Base-by-base conservation (phyloP, 2,888 invertebrate genomes). In the Ypsolopha sequella region DNA sequence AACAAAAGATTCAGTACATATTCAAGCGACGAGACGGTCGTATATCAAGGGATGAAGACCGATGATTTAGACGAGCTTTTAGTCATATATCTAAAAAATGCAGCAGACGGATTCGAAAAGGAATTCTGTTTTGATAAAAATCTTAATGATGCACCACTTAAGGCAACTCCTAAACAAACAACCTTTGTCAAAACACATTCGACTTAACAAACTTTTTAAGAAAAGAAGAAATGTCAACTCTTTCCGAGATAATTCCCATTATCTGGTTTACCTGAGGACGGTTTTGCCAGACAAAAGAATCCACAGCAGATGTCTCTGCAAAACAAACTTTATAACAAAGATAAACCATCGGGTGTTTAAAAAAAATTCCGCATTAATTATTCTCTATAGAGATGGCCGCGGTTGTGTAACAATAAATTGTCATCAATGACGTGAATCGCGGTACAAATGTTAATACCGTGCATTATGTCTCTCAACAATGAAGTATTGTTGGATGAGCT, bases 371-470 rank as follows among this genome's bases (percentile, higher is more conserved):
- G 54, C 55, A 58, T 57, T 55, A 60, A 56, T 76, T 75, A 76
- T 72, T 73, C 64, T 62, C 65, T 69, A 73, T 69, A 70, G 68
- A 70, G 68, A 59, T 58, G 60, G 64, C 58, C 54, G 69, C 62
- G 64, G 65, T 63, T 65, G 69, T 62, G 66, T 64, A 70, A 80
- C 80, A 79, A 85, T 86, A 85, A 82, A 85, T 86, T 72, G 78
- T 82, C 80, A 80, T 81, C 80, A 81, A 73, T 79, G 85, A 81
- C 81, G 70, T 77, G 79, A 73, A 80, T 74, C 76, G 76, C 68
- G 72, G 80, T 77, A 78, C 77, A 76, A 79, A 82, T 77, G 80
- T 79, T 85, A 84, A 85, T 85, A 71, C 81, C 68, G 73, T 68
- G 74, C 74, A 84, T 82, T 84, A 84, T 85, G 74, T 73, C 74